A percentile compares a stretch with the other conserved stretches of the same genome.
phyloP scores from a whole-genome alignment of 2,113 vertebrate genomes.

The Xenopus laevis region DNA sequence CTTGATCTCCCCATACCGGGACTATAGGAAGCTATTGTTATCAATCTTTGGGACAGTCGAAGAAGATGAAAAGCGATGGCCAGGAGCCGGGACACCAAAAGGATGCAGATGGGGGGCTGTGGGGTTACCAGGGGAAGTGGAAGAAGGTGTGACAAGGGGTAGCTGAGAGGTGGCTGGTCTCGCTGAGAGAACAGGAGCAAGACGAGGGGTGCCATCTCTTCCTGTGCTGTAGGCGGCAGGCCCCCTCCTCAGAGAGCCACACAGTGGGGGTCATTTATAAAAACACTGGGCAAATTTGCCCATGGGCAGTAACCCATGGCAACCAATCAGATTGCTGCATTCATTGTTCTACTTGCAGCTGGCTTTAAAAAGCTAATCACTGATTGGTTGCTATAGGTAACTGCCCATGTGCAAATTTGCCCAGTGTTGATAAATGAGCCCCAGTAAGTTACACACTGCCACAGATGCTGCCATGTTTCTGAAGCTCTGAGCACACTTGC shows the following conservation, averaged over 20 bases:
- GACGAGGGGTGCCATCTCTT: conserved; percentile 1
- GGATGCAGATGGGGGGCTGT: conserved; percentile 43
- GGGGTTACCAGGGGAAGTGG: background rate
- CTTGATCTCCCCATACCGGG: conserved; percentile 71
- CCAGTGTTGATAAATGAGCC: too few species aligned
- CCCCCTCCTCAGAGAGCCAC: background rate
- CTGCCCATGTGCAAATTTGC: too few species aligned
- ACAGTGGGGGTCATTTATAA: too few species aligned
- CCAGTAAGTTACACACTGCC: too few species aligned
- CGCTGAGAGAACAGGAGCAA: background rate
- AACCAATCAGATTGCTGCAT: too few species aligned
- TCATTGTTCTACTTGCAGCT: too few species aligned
- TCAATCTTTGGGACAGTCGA: conserved; percentile 57
- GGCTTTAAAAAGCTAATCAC: too few species aligned
- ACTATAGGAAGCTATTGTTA: conserved; percentile 65
- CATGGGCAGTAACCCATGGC: too few species aligned
- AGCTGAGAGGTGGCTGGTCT: conserved; percentile 12
- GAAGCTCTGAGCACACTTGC: background rate
- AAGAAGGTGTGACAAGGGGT: conserved; percentile 56
- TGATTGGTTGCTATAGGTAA: too few species aligned
- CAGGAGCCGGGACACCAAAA: conserved; percentile 45
- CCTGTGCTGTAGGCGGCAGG: conserved; percentile 26
- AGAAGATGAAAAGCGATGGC: conserved; percentile 54
- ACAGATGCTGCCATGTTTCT: background rate
- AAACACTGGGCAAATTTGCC: too few species aligned